A percentile compares a stretch with the other conserved stretches of the same genome.
Evolutionary conservation across 2,113 vertebrate species (phyloP).

Genomic region (Nannobrachium achirus): DNA sequence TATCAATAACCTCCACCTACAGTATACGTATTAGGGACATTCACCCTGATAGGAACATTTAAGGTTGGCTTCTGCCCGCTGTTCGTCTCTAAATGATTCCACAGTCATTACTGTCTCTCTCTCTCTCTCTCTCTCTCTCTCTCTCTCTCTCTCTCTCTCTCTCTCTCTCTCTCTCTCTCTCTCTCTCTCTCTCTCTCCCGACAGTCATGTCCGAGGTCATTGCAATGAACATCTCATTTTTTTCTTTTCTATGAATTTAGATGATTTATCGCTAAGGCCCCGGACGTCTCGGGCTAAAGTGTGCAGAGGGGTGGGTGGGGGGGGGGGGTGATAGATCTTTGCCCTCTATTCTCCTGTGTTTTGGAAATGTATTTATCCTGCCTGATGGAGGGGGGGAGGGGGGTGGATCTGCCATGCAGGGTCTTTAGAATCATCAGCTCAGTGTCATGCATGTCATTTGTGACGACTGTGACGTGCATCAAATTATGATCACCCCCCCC

Average conservation of each 20-base stretch:
- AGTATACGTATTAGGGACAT: slow-evolving; percentile 52
- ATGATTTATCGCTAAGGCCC: slow-evolving; percentile 58
- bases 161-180: slow-evolving; percentile 2
- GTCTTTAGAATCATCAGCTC: slow-evolving; percentile 61
- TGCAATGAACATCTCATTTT: slow-evolving; percentile 63
- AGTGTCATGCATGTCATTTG: slow-evolving; percentile 74
- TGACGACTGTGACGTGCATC: slow-evolving; percentile 51
- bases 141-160: slow-evolving; percentile 8
- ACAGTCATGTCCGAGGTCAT: slow-evolving; percentile 45
- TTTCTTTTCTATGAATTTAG: slow-evolving; percentile 60
- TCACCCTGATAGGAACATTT: slow-evolving; percentile 61
- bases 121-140: neutral
- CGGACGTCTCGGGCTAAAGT: slow-evolving; percentile 32
- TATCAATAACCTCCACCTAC: slow-evolving; percentile 57
- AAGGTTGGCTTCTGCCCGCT: slow-evolving; percentile 31
- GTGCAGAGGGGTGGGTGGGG: neutral
- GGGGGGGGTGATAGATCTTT: slow-evolving; percentile 16
- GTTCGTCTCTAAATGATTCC: slow-evolving; percentile 41
- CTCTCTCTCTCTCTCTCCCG: slow-evolving; percentile 9
- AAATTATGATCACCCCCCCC: slow-evolving; percentile 63
- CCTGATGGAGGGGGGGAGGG: no score
- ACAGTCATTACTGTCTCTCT: slow-evolving; percentile 21
- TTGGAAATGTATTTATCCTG: slow-evolving; percentile 70
- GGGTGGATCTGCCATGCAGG: slow-evolving; percentile 35
- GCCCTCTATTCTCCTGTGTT: slow-evolving; percentile 56